Base-by-base conservation (phyloP, 2,888 invertebrate genomes). In the Panzeria rudis region DNA sequence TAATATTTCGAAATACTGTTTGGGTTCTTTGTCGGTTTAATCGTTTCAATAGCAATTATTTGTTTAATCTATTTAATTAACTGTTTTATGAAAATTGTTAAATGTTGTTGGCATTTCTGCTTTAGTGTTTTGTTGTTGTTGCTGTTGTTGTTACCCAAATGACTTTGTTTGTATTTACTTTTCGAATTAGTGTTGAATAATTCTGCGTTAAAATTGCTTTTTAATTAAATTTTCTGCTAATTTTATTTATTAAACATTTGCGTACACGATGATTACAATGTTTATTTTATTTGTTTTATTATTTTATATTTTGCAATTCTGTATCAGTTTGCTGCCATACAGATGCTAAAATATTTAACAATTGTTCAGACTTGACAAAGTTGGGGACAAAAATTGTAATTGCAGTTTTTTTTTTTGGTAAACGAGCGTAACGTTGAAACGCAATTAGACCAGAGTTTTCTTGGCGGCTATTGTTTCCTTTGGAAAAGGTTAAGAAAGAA, bases 221-320 rank as follows among this genome's bases (percentile, higher is more conserved):
- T 85, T 82, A 85, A 82, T 85, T 82, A 82, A 75, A 75, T 85
- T 81, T 81, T 84, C 29, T 69, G 59, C 32, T 78, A 44, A 66
- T 52, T 64, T 69, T 69, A 68, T 75, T 85, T 79, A 52, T 61
- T 76, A 61, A 80, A 82, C 64, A 79, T 82, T 82, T 85, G 79
- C 85, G 44, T 82, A 66, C 47, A 59, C 32, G 68, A 54, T 66
- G 68, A 54, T 66, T 59, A 35, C 29, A 52, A 11, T 78, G 38
- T 62, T 71, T 72, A 56, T 50, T 56, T 61, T 81, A 54, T 66
- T 76, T 72, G 44, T 62, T 56, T 20, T 41, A 23, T 59, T 38
- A 44, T 3, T 59, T 17, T 38, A 0, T 52, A 50, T 68, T 38
- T 68, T 29, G 73, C 11, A 13, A 4, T 38, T 47, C 11, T 56